A percentile compares a stretch with the other conserved stretches of the same genome.
phyloP scores from a whole-genome alignment of 2,113 vertebrate species.

The Brienomyrus brachyistius region DNA sequence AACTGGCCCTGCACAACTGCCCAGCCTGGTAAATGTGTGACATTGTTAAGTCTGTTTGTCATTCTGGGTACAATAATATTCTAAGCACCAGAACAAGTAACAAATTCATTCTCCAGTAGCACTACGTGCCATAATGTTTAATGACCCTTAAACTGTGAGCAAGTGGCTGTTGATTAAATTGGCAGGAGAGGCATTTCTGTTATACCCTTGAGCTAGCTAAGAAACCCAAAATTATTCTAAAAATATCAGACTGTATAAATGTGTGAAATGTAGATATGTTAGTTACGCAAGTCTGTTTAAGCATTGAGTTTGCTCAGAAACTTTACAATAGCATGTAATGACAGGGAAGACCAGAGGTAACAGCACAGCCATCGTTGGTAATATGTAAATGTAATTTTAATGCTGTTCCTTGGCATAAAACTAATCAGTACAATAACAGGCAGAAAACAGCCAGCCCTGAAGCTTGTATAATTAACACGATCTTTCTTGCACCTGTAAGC shows the following conservation, averaged over 20 bases:
- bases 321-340: slow-evolving; percentile 28
- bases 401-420: slow-evolving; percentile 34
- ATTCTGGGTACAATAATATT: neutral
- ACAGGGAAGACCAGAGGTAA: neutral
- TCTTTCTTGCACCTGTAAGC: slow-evolving; percentile 42
- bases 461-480: slow-evolving; percentile 40
- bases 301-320: neutral
- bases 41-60: neutral
- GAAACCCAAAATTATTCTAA: neutral
- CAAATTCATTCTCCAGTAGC: neutral
- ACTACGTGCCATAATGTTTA: neutral
- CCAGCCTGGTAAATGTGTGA: neutral
- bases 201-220: neutral
- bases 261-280: neutral
- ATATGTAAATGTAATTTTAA: slow-evolving; percentile 34
- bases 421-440: slow-evolving; percentile 42
- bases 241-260: neutral
- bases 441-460: slow-evolving; percentile 27
- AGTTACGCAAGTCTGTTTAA: neutral
- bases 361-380: slow-evolving; percentile 34
- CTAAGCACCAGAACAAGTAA: neutral
- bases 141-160: neutral
- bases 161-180: neutral
- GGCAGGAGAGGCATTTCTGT: neutral
- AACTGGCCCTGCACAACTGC: neutral